phyloP scores from a whole-genome alignment of 2,797 vertebrate genomes.

The Rhinogobio ventralis region DNA sequence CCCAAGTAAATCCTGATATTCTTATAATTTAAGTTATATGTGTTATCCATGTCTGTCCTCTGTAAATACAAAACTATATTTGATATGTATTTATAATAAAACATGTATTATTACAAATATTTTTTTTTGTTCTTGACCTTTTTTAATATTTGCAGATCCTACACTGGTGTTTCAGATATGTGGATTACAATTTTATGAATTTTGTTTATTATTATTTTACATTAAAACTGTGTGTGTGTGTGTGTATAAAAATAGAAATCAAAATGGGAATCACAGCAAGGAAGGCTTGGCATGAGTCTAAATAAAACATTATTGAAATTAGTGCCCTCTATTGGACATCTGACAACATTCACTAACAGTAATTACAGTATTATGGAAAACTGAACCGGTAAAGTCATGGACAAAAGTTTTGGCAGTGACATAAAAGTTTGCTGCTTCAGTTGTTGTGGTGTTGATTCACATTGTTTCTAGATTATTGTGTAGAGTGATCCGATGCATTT shows the following conservation, averaged over 20 bases:
- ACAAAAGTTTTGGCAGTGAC: not conserved
- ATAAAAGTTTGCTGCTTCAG: not conserved
- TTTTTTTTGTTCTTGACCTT: not conserved
- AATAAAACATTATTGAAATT: not conserved
- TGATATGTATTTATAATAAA: conserved; percentile 65
- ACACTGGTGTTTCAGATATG: not conserved
- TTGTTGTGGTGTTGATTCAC: not conserved
- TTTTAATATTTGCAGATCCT: not conserved
- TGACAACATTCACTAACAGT: not conserved
- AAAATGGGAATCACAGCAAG: not conserved
- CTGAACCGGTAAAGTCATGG: not conserved
- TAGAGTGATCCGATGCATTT: not conserved
- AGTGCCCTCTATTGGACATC: not conserved
- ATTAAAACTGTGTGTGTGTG: not conserved
- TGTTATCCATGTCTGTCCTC: conserved; percentile 57
- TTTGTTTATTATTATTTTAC: not conserved
- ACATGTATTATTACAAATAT: conserved; percentile 22
- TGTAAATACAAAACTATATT: conserved; percentile 79
- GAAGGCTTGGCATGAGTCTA: not conserved
- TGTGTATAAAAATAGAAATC: not conserved
- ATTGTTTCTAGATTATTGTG: not conserved
- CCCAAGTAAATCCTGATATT: conserved; percentile 66
- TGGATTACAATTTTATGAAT: not conserved
- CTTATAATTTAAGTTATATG: conserved; percentile 70
- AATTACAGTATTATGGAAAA: not conserved